Conservation (phyloP, 2,888 invertebrate species). For the Aphidius colemani region DNA sequence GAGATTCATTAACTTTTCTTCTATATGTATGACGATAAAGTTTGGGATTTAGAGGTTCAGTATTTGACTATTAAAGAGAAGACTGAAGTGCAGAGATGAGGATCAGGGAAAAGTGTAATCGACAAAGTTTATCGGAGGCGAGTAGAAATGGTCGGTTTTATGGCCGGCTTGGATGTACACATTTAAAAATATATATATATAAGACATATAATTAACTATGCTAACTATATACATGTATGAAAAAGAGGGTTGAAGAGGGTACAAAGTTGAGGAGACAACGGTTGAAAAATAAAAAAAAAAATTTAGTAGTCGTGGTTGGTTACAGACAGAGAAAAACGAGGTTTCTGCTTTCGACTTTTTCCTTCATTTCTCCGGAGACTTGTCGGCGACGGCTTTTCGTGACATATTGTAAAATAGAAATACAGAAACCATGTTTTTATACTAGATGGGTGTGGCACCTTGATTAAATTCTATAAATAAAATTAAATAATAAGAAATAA, state of each 20-base stretch:
- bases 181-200: too few relatives aligned
- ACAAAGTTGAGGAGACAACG: slow-evolving; percentile 24
- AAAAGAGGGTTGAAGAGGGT: slow-evolving; percentile 30
- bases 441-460: slow-evolving; percentile 18
- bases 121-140: slow-evolving; percentile 53
- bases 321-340: slow-evolving; percentile 27
- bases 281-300: background rate
- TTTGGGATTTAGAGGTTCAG: background rate
- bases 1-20: slow-evolving; percentile 26
- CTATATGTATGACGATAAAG: slow-evolving; percentile 15
- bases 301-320: too few relatives aligned
- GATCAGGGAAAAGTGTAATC: slow-evolving; percentile 56
- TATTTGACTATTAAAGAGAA: slow-evolving; percentile 13
- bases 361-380: slow-evolving; percentile 49
- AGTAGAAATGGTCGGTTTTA: slow-evolving; percentile 39
- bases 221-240: background rate
- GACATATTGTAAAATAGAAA: slow-evolving; percentile 44
- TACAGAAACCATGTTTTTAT: slow-evolving; percentile 30
- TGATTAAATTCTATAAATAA: slow-evolving; percentile 19
- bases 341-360: slow-evolving; percentile 40
- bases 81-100: slow-evolving; percentile 24
- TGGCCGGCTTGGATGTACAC: too few relatives aligned
- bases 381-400: slow-evolving; percentile 36
- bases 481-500: background rate
- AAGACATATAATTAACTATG: too few relatives aligned